phyloP scores from a whole-genome alignment of 1,140 invertebrate genomes.

The Thaumatotibia leucotreta region DNA sequence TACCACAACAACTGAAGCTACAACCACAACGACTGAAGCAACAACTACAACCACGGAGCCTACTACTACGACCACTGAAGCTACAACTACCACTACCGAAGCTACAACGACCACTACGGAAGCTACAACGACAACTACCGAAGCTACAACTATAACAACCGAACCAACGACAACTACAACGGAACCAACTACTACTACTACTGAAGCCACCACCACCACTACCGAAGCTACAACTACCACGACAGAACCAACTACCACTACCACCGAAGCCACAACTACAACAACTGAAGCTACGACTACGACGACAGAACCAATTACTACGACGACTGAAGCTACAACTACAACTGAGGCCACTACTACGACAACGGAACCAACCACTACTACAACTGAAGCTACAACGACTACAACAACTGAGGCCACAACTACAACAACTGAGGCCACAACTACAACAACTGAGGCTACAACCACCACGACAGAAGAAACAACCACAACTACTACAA shows the following conservation, averaged over 20 bases:
- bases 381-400: conserved; percentile 3
- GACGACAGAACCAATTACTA: neutral
- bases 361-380: neutral
- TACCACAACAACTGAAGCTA: neutral
- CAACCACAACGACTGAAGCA: neutral
- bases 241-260: neutral
- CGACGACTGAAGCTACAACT: neutral
- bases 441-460: neutral
- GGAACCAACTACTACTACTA: too few relatives aligned
- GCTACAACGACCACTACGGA: neutral
- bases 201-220: neutral
- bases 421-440: neutral
- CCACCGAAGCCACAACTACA: neutral
- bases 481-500: conserved; percentile 6
- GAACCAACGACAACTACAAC: neutral
- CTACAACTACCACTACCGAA: too few relatives aligned
- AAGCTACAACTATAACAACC: neutral
- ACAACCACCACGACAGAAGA: conserved; percentile 1
- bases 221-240: neutral
- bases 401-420: neutral
- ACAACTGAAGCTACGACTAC: neutral
- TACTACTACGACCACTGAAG: neutral
- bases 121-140: neutral
- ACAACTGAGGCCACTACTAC: too few relatives aligned
- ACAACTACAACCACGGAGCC: neutral